Percentiles rank a stretch among this genome's conserved stretches.
phyloP scores from a whole-genome alignment of 2,888 invertebrate genomes.

The Pseudococcus longispinus region DNA sequence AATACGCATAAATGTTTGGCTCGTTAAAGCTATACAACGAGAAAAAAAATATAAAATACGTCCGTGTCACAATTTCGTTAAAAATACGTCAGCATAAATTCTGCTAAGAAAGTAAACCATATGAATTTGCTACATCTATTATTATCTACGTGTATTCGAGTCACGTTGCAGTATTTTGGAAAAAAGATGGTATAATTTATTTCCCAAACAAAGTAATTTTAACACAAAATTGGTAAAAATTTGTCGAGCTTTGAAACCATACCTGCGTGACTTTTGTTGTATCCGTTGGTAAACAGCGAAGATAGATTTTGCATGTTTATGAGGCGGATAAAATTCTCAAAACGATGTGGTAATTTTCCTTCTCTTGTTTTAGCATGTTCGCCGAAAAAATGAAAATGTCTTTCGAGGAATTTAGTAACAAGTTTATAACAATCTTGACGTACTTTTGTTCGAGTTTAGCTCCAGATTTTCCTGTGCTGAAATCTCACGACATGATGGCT shows the following conservation, averaged over 20 bases:
- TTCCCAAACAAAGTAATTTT: not conserved
- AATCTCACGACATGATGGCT: not conserved
- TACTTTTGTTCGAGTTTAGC: not conserved
- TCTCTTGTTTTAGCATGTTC: not conserved
- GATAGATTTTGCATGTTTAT: slow-evolving; percentile 22
- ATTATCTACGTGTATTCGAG: not conserved
- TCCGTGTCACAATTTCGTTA: not conserved
- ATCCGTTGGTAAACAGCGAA: not conserved
- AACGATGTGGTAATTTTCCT: not conserved
- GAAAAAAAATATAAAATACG: not conserved
- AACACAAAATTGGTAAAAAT: not conserved
- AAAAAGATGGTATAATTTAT: not conserved
- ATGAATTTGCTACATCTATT: not conserved
- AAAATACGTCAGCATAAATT: slow-evolving; percentile 21
- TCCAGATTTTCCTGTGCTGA: not conserved
- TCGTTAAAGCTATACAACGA: not conserved
- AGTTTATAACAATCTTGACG: not conserved
- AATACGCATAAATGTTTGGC: not conserved
- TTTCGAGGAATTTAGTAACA: not conserved
- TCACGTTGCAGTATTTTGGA: not conserved
- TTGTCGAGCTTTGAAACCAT: not conserved
- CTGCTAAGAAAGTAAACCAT: not conserved
- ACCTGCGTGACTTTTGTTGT: slow-evolving; percentile 23
- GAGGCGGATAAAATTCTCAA: slow-evolving; percentile 25
- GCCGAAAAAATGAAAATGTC: not conserved